These are phyloP conservation scores for Aurelia aurita complex sp. Pacific DNA, from an alignment of 30 jellyfish, hydroid and myxozoan species.

Conservation along the genomic window DNA sequence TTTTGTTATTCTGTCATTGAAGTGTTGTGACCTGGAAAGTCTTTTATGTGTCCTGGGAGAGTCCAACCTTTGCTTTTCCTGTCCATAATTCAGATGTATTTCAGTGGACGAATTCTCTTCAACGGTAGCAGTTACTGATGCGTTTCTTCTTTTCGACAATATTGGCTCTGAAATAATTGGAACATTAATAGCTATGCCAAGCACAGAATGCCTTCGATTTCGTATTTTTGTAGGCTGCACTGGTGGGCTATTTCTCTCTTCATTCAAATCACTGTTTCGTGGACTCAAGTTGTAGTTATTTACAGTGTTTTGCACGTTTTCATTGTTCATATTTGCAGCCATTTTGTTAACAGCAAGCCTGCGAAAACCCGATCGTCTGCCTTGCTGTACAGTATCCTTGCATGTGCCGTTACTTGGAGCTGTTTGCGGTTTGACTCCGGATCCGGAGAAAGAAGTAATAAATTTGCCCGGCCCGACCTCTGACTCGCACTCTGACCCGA, in stretches of 20 bases:
- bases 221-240: not conserved
- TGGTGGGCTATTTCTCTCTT: not conserved
- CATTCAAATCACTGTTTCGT: not conserved
- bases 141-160: not conserved
- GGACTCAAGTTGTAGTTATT: not conserved
- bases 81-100: not conserved
- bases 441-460: too few species aligned
- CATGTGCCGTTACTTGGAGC: too few species aligned
- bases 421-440: too few species aligned
- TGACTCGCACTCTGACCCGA: not conserved
- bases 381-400: too few species aligned
- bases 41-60: too few species aligned
- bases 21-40: too few species aligned
- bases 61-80: not conserved
- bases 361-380: too few species aligned
- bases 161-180: constrained; percentile 17
- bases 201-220: constrained; percentile 5
- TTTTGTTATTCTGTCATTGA: too few species aligned
- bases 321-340: too few species aligned
- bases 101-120: not conserved
- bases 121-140: not conserved
- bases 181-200: constrained; percentile 22
- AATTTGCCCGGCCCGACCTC: too few species aligned
- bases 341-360: too few species aligned
- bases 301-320: too few species aligned